phyloP scores from a whole-genome alignment of 1,140 invertebrate genomes.

The Rhizoglyphus robini region DNA sequence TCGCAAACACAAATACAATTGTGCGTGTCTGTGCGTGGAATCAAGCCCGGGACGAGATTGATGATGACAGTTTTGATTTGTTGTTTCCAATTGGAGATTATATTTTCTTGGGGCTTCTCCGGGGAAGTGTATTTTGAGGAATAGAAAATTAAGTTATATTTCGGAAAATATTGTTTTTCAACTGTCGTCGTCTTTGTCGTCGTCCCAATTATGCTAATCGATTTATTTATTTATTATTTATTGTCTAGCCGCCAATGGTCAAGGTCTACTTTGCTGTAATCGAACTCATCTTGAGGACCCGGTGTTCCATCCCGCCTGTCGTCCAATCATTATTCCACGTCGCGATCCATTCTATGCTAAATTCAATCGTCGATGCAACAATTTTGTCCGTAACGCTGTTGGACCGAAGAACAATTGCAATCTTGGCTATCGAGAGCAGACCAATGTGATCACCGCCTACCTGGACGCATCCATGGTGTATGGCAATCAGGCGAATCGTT shows the following conservation, averaged over 20 bases:
- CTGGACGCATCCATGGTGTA: conserved; percentile 95
- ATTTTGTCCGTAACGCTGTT: conserved; percentile 26
- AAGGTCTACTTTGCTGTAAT: conserved; percentile 28
- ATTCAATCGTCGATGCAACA: conserved; percentile 24
- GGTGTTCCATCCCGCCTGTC: conserved; percentile 25
- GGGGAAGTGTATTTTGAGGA: no score
- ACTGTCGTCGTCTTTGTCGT: no score
- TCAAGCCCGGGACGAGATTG: no score
- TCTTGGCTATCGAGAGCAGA: conserved; percentile 58
- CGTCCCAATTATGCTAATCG: no score
- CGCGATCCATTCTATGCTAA: conserved; percentile 26
- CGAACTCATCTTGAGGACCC: not conserved
- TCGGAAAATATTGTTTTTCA: no score
- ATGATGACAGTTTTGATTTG: no score
- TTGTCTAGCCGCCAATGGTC: conserved; percentile 17
- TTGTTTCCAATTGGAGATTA: no score
- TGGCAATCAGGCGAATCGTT: conserved; percentile 49
- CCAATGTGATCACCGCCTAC: conserved; percentile 90
- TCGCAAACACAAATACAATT: no score
- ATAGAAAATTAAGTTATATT: no score
- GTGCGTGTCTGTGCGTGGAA: no score
- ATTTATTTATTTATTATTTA: not conserved
- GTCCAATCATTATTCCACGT: conserved; percentile 25
- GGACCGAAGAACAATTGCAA: conserved; percentile 18
- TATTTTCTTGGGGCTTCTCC: no score